Evolutionary conservation across 2,797 vertebrate genomes (phyloP), one percentile per base, ranked within the genome.

Genomic region (Phylloscopus collybita): DNA sequence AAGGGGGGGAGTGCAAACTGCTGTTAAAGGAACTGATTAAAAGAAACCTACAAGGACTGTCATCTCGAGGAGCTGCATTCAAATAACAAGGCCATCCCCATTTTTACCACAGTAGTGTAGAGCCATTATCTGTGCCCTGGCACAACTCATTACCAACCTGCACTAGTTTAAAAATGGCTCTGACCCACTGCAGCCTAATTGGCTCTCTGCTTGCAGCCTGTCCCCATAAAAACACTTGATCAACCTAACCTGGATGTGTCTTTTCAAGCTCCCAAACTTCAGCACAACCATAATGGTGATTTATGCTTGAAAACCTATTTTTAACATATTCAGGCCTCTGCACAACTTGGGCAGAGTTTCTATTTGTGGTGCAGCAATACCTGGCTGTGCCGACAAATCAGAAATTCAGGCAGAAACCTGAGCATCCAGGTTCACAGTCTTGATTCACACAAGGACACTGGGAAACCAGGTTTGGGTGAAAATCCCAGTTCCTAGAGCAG

Each of bases 331-430:
- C 93, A 56, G 53, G 44, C 36, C 40, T 61, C 53, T 4, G 4
- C 8, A 65, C n/a, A 76, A 53, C 38, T 38, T 16, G 8, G 23
- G 16, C 36, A 67, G 34, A 20, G 9, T 11, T 87, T 69, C 61
- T 85, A 5, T 36, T 61, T 0, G 0, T n/a, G 26, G 60, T 0
- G 8, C 7, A 26, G 10, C 4, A 61, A 51, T 13, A 40, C 8
- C 20, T 0, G 0, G 23, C 5, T 13, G 6, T 8, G 25, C 14
- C 0, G 0, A 23, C 29, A 80, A 56, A 56, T 25, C 72, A 30
- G 6, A 38, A 57, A n/a, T 38, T 38, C 56, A 36, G 49, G 54
- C 4, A 44, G 65, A 27, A 40, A 56, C 21, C 32, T 11, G 4
- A 21, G 22, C 44, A 25, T 10, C 34, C 44, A 30, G 4, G 14